These are phyloP conservation scores for Synanthedon formicaeformis DNA, from an alignment of 2,888 invertebrate genomes.

Conservation along the genomic window DNA sequence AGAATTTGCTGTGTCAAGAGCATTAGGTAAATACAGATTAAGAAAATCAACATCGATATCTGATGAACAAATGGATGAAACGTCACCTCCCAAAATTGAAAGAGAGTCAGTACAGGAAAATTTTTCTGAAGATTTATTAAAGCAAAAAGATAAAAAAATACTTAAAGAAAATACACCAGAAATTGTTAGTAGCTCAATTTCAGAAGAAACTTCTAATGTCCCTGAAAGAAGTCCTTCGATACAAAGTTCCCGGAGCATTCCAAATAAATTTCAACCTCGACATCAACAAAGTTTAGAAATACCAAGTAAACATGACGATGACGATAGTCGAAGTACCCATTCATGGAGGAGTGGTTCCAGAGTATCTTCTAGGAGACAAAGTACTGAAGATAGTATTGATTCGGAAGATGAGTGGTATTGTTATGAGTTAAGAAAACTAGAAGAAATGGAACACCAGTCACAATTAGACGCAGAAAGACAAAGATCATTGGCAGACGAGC, in stretches of 20 bases:
- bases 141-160: conserved; percentile 36
- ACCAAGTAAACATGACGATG: conserved; percentile 82
- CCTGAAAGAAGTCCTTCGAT: conserved; percentile 77
- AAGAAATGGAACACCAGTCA: conserved; percentile 85
- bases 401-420: conserved; percentile 95
- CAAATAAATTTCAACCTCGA: conserved; percentile 72
- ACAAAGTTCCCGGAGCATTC: conserved; percentile 68
- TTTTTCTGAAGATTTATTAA: conserved; percentile 23
- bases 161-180: conserved; percentile 48
- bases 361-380: conserved; percentile 87
- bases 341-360: conserved; percentile 88
- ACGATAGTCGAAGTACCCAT: conserved; percentile 88
- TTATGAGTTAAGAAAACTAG: conserved; percentile 86
- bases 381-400: conserved; percentile 93
- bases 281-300: conserved; percentile 86
- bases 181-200: conserved; percentile 40
- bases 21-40: conserved; percentile 82
- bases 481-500: conserved; percentile 71
- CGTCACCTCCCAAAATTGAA: conserved; percentile 47
- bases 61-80: conserved; percentile 74
- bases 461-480: conserved; percentile 76
- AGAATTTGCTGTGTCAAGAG: conserved; percentile 87
- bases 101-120: conserved; percentile 27
- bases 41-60: conserved; percentile 78
- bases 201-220: conserved; percentile 62